A percentile compares a stretch with the other conserved stretches of the same genome.
phyloP scores from a whole-genome alignment of 2,113 vertebrate species.

The Onychorhynchus coronatus region DNA sequence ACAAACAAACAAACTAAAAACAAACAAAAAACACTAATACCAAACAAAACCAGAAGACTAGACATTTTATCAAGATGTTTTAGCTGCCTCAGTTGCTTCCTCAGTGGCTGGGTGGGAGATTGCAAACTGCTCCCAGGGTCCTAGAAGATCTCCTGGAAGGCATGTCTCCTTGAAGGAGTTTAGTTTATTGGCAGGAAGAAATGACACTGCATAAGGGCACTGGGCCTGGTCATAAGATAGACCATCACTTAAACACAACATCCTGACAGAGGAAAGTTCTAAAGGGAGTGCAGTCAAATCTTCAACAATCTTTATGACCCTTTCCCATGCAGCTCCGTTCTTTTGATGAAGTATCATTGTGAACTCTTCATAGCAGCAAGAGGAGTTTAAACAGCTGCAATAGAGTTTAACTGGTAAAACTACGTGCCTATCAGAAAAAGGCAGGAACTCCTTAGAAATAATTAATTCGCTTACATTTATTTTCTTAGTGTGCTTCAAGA shows the following conservation, averaged over 20 bases:
- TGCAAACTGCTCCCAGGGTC: accelerated
- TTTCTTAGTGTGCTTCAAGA: not conserved
- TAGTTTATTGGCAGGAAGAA: not conserved
- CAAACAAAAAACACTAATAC: not conserved
- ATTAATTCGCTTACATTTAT: not conserved
- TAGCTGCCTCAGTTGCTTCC: not conserved
- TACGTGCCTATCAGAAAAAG: not conserved
- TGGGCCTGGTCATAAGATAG: not conserved
- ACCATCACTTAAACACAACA: not conserved
- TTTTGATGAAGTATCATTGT: not conserved
- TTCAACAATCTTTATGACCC: not conserved
- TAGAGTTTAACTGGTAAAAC: not conserved
- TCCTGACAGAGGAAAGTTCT: not conserved
- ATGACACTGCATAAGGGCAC: not conserved
- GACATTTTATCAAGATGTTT: not conserved
- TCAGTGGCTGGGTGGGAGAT: not conserved
- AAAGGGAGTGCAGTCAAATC: not conserved
- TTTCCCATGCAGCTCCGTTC: not conserved
- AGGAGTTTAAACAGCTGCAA: not conserved
- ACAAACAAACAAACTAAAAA: too few species aligned
- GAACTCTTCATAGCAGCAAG: not conserved
- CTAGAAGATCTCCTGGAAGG: not conserved
- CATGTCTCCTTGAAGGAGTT: not conserved
- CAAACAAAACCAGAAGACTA: not conserved
- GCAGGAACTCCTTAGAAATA: not conserved